Conservation (phyloP, 2,888 invertebrate species). For the Eristalis intricaria region DNA sequence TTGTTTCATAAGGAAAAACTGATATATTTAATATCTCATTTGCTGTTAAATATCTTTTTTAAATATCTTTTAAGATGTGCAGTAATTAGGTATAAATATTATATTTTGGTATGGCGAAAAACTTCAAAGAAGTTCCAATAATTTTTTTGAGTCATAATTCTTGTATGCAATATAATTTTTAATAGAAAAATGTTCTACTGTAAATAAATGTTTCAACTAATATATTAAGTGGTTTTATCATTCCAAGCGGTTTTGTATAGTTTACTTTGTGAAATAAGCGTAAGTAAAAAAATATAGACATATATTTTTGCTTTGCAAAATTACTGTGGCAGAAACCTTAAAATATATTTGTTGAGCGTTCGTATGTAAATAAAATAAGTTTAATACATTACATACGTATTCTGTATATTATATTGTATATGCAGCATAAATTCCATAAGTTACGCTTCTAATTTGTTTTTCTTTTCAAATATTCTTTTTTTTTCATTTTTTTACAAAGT, state of each 20-base stretch:
- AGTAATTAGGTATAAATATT: conserved; percentile 50
- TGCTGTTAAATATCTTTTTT: conserved; percentile 38
- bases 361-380: conserved; percentile 42
- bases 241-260: conserved; percentile 68
- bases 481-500: conserved; percentile 45
- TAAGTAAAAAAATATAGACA: conserved; percentile 58
- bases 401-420: conserved; percentile 32
- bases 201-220: conserved; percentile 64
- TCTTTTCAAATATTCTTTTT: conserved; percentile 26
- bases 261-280: conserved; percentile 68
- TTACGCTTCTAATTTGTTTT: conserved; percentile 20
- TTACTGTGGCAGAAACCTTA: conserved; percentile 66
- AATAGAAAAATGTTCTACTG: conserved; percentile 50
- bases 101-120: conserved; percentile 25
- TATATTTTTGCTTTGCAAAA: conserved; percentile 62
- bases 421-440: conserved; percentile 22
- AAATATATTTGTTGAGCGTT: conserved; percentile 71
- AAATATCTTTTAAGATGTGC: conserved; percentile 53
- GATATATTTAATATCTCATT: conserved; percentile 36
- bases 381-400: conserved; percentile 54
- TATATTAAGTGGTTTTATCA: conserved; percentile 68
- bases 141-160: conserved; percentile 22
- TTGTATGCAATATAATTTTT: conserved; percentile 55
- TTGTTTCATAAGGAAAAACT: conserved; percentile 2
- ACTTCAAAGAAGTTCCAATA: conserved; percentile 20